Evolutionary conservation across 1,140 invertebrate genomes (phyloP).

Genomic region (Heliconius himera): DNA sequence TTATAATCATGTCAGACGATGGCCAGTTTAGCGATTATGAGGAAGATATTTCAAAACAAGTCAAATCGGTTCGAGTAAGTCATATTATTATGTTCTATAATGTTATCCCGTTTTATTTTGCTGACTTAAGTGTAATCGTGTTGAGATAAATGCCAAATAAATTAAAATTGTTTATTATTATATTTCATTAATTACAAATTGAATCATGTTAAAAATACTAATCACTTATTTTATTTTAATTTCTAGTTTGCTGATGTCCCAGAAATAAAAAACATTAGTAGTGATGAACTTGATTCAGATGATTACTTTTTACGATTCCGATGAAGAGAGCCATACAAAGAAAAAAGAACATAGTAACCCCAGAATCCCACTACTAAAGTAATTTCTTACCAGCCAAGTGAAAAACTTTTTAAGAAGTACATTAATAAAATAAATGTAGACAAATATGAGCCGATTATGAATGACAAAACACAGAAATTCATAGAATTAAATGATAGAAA

Average conservation of each 20-base stretch:
- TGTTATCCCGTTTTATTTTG: too few species aligned
- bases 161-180: too few species aligned
- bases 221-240: neutral
- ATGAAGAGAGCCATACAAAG: constrained; percentile 57
- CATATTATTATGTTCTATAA: neutral
- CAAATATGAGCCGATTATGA: constrained; percentile 87
- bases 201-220: too few species aligned
- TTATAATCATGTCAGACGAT: constrained; percentile 56
- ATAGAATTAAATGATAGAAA: constrained; percentile 86
- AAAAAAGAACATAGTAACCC: constrained; percentile 64
- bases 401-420: constrained; percentile 91
- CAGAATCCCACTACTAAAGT: constrained; percentile 85
- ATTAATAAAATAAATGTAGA: constrained; percentile 93
- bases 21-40: constrained; percentile 73
- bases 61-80: constrained; percentile 73
- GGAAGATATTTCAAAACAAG: constrained; percentile 61
- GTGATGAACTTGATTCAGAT: constrained; percentile 68
- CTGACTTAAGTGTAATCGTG: too few species aligned
- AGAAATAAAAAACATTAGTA: constrained; percentile 51
- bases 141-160: too few species aligned
- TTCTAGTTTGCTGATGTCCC: constrained; percentile 66
- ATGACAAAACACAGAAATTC: constrained; percentile 85
- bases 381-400: constrained; percentile 89
- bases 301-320: constrained; percentile 75
- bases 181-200: too few species aligned